Evolutionary conservation across 2,113 vertebrate species (phyloP).

Genomic region (Dermatemys mawii): DNA sequence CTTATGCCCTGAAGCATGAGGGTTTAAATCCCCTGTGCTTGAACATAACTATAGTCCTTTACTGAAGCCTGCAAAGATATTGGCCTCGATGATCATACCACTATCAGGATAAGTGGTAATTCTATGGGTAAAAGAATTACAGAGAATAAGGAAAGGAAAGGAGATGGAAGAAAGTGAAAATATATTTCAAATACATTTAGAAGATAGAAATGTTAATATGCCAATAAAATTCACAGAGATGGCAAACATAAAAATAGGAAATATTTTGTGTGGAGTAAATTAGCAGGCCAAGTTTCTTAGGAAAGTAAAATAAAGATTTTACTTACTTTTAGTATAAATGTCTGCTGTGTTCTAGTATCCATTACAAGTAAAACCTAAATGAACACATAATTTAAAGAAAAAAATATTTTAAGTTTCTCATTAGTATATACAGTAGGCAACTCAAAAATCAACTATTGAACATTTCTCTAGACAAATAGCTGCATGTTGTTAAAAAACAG

Average conservation of each 20-base stretch:
- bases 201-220: not conserved
- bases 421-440: not conserved
- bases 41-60: not conserved
- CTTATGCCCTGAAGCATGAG: not conserved
- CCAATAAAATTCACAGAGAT: not conserved
- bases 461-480: not conserved
- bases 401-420: not conserved
- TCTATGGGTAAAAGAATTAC: not conserved
- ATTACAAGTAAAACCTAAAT: slow-evolving; percentile 95
- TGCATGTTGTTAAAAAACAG: not conserved
- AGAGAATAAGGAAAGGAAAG: not conserved
- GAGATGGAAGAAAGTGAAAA: not conserved
- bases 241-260: not conserved
- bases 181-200: not conserved
- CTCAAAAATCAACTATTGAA: not conserved
- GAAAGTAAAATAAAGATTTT: slow-evolving; percentile 23
- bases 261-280: not conserved
- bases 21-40: not conserved
- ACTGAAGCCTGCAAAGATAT: not conserved
- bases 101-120: not conserved
- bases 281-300: not conserved
- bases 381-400: slow-evolving; percentile 35
- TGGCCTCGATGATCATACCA: not conserved
- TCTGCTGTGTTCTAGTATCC: slow-evolving; percentile 96
- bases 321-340: slow-evolving; percentile 97